These are phyloP conservation scores for Coendou prehensilis DNA, from an alignment of 2,797 vertebrate species.

Conservation along the genomic window DNA sequence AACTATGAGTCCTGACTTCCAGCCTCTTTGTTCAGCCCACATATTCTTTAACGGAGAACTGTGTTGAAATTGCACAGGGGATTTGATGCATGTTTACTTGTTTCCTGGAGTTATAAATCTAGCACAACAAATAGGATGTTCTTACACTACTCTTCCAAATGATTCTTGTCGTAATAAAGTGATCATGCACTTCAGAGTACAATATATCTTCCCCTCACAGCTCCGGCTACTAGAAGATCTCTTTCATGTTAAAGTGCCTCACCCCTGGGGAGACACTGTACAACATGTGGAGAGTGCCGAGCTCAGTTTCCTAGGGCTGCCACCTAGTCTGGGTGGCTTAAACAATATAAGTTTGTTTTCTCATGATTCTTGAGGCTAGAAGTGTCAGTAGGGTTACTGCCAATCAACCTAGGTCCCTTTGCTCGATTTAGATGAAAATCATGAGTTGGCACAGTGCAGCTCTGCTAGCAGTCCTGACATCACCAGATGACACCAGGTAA, in stretches of 20 bases:
- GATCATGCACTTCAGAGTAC: not conserved
- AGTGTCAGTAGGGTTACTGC: not conserved
- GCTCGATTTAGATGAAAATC: not conserved
- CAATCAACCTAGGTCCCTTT: not conserved
- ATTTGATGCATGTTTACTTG: not conserved
- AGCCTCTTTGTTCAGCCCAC: constrained; percentile 34
- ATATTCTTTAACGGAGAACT: constrained; percentile 41
- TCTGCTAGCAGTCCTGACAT: not conserved
- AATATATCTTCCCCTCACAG: constrained; percentile 66
- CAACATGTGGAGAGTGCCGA: not conserved
- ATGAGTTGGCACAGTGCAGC: not conserved
- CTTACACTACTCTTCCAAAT: constrained; percentile 35
- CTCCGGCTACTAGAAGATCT: not conserved
- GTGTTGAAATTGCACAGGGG: constrained; percentile 2
- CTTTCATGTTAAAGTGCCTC: constrained; percentile 68
- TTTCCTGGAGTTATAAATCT: constrained; percentile 50
- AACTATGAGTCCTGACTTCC: constrained; percentile 37
- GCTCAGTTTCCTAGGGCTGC: not conserved
- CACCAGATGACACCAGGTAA: not conserved
- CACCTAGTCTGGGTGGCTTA: not conserved
- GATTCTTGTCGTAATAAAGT: not conserved
- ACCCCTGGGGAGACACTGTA: constrained; percentile 86
- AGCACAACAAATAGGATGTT: constrained; percentile 13
- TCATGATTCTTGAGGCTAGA: not conserved
- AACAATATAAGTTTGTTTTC: not conserved